These are phyloP conservation scores for Protophormia terraenovae DNA, from an alignment of 2,888 invertebrate species.

Conservation along the genomic window DNA sequence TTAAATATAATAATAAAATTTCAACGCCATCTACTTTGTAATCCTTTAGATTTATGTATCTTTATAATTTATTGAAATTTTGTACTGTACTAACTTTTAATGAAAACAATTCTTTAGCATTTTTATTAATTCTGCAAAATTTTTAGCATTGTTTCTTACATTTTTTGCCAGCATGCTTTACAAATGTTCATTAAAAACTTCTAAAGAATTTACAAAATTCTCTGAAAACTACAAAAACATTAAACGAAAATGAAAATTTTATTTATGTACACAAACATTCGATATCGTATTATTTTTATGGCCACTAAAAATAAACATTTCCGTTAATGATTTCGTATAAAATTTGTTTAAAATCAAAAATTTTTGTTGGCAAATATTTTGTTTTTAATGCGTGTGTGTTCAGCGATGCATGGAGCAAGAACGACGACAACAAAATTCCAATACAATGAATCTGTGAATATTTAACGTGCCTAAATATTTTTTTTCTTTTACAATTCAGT, in stretches of 20 bases:
- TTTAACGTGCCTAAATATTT: conserved; percentile 43
- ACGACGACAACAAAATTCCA: conserved; percentile 42
- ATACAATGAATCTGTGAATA: conserved; percentile 57
- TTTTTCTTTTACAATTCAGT: not conserved
- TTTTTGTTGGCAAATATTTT: conserved; percentile 36
- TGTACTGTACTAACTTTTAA: too few relatives aligned
- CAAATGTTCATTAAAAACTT: not conserved
- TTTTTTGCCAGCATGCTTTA: not conserved
- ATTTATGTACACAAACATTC: not conserved
- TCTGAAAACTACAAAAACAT: not conserved
- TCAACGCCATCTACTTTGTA: too few relatives aligned
- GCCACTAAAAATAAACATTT: conserved; percentile 57
- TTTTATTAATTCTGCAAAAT: too few relatives aligned
- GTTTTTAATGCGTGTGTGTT: conserved; percentile 47
- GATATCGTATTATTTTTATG: conserved; percentile 46
- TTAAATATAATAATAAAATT: too few relatives aligned
- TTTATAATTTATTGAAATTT: too few relatives aligned
- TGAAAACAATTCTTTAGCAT: too few relatives aligned
- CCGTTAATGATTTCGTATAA: conserved; percentile 43
- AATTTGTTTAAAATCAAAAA: conserved; percentile 41
- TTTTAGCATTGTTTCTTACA: not conserved
- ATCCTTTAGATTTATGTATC: too few relatives aligned
- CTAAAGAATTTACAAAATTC: conserved; percentile 20
- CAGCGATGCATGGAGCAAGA: conserved; percentile 44
- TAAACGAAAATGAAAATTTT: not conserved